These are phyloP conservation scores for Planococcus citri DNA, from an alignment of 1,140 invertebrate genomes.

Conservation along the genomic window DNA sequence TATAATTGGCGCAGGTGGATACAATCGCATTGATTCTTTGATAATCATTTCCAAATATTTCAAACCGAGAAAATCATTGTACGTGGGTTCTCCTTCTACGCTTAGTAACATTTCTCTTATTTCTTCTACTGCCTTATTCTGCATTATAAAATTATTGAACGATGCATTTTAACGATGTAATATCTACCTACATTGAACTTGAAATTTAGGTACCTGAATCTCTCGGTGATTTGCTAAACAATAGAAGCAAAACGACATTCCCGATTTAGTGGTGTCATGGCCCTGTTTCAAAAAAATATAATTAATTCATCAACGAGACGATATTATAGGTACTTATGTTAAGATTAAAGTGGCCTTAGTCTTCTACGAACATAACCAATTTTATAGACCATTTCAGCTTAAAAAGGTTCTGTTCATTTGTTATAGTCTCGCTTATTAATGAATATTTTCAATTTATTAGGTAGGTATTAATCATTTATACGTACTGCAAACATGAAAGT, in stretches of 20 bases:
- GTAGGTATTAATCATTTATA: background rate
- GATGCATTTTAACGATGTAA: background rate
- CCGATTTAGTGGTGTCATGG: constrained; percentile 5
- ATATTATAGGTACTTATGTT: background rate
- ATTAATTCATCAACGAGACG: background rate
- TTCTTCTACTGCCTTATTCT: background rate
- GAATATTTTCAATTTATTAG: too few species aligned
- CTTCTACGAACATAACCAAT: too few species aligned
- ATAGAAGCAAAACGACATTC: background rate
- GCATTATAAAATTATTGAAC: too few species aligned
- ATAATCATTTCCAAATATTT: constrained; percentile 51
- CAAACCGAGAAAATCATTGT: constrained; percentile 40
- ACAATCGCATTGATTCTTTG: constrained; percentile 39
- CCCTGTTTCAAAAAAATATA: background rate
- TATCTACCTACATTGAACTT: too few species aligned
- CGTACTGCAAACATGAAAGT: constrained; percentile 56
- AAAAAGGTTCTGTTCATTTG: too few species aligned
- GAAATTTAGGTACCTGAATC: background rate
- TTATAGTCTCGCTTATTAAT: too few species aligned
- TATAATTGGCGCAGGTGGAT: constrained; percentile 42
- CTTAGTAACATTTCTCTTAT: background rate
- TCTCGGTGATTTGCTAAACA: background rate
- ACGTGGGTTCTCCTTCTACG: background rate
- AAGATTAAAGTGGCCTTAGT: too few species aligned
- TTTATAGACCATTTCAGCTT: too few species aligned